Conservation (phyloP, 2,888 invertebrate genomes). For the Eulithis testata region DNA sequence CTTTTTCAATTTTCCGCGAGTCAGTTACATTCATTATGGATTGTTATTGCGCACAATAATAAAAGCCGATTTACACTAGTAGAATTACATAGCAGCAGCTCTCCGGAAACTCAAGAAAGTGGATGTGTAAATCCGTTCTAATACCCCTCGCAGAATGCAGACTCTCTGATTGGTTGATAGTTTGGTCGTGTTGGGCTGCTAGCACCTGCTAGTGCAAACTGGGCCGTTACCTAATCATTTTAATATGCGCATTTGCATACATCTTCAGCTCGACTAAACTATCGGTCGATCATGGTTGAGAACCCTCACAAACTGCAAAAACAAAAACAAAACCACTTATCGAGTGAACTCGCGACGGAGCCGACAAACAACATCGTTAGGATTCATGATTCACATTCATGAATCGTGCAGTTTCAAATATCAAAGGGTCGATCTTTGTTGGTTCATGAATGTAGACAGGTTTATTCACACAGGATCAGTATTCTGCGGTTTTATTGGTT, state of each 20-base stretch:
- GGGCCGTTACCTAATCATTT: too few relatives aligned
- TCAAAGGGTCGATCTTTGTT: slow-evolving; percentile 31
- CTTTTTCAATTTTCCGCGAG: slow-evolving; percentile 64
- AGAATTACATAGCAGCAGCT: too few relatives aligned
- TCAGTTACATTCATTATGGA: slow-evolving; percentile 54
- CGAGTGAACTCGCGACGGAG: slow-evolving; percentile 5
- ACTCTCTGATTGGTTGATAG: too few relatives aligned
- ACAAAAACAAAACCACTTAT: slow-evolving; percentile 19
- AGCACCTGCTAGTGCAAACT: too few relatives aligned
- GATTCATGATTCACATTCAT: slow-evolving; percentile 28
- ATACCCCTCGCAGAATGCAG: too few relatives aligned
- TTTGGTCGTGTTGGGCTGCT: too few relatives aligned
- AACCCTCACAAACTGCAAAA: slow-evolving; percentile 2
- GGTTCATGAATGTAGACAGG: slow-evolving; percentile 30
- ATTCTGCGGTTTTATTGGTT: slow-evolving; percentile 17
- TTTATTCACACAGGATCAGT: too few relatives aligned
- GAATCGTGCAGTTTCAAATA: slow-evolving; percentile 24
- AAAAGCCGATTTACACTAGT: background rate
- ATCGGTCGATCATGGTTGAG: too few relatives aligned
- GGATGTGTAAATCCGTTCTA: too few relatives aligned
- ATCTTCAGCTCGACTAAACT: too few relatives aligned
- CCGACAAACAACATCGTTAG: slow-evolving; percentile 24
- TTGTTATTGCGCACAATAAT: slow-evolving; percentile 5
- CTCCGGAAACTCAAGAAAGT: too few relatives aligned
- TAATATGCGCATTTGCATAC: too few relatives aligned